phyloP scores from a whole-genome alignment of 2,113 vertebrate species.

The Esox niger region DNA sequence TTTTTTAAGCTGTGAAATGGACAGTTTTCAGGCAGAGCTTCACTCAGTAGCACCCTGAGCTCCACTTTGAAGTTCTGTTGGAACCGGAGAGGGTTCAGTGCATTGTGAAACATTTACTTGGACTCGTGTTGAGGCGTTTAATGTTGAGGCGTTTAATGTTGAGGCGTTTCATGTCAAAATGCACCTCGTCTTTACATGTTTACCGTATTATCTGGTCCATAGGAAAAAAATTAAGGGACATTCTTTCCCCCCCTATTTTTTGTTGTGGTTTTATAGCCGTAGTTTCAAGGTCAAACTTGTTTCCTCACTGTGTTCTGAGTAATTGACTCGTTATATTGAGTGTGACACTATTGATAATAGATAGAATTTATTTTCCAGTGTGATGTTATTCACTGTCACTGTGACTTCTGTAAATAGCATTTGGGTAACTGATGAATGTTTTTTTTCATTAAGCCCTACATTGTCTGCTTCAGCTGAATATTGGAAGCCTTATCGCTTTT shows the following conservation, averaged over 20 bases:
- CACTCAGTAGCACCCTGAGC: background rate
- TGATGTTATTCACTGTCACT: background rate
- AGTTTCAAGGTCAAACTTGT: slow-evolving; percentile 45
- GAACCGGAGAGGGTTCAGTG: background rate
- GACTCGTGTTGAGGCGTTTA: background rate
- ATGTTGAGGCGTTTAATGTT: too few species aligned
- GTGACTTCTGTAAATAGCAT: slow-evolving; percentile 14
- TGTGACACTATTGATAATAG: slow-evolving; percentile 22
- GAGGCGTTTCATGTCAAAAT: too few species aligned
- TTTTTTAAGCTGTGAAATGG: background rate
- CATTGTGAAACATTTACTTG: background rate
- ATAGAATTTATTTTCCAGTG: background rate
- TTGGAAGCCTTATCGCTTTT: background rate
- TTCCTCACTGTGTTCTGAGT: slow-evolving; percentile 34
- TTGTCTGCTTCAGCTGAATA: background rate
- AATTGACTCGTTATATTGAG: slow-evolving; percentile 29
- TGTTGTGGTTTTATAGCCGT: slow-evolving; percentile 47
- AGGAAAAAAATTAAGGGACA: background rate
- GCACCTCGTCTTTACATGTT: too few species aligned
- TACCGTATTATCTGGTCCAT: background rate
- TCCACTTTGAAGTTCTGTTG: background rate
- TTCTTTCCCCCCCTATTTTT: slow-evolving; percentile 14
- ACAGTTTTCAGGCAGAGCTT: background rate
- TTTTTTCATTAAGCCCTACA: too few species aligned
- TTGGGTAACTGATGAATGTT: background rate